phyloP scores from a whole-genome alignment of 2,113 vertebrate genomes.

The Anhinga rufa region DNA sequence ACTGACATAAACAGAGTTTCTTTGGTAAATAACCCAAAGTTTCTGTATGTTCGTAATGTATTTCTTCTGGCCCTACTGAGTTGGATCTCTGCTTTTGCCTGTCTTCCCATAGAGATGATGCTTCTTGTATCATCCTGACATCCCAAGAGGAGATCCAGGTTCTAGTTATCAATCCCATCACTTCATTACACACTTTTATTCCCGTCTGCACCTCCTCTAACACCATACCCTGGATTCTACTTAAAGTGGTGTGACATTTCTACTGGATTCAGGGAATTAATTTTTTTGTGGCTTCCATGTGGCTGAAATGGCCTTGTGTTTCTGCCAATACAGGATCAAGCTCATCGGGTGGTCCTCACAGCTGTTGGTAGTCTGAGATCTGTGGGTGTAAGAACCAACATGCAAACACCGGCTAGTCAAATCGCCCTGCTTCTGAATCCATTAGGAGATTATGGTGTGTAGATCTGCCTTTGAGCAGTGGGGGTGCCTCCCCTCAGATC shows the following conservation, averaged over 20 bases:
- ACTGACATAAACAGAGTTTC: not conserved
- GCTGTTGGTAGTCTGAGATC: not conserved
- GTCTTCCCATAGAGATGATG: not conserved
- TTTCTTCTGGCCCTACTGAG: not conserved
- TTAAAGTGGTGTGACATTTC: not conserved
- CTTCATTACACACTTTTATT: not conserved
- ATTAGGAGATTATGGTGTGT: fast-evolving
- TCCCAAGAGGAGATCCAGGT: not conserved
- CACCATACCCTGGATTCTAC: not conserved
- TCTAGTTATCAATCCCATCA: not conserved
- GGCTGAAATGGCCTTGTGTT: not conserved
- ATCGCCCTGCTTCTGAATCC: not conserved
- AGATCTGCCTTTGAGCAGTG: not conserved
- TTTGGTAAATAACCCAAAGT: not conserved
- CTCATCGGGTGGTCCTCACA: not conserved
- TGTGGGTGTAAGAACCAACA: not conserved
- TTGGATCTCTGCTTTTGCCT: not conserved
- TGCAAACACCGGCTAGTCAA: fast-evolving
- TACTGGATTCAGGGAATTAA: not conserved
- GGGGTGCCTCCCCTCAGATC: too few relatives aligned
- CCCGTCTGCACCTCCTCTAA: not conserved
- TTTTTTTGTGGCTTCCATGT: not conserved
- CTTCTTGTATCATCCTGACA: not conserved
- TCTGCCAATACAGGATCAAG: not conserved
- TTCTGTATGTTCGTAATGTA: not conserved